phyloP scores from a whole-genome alignment of 2,888 invertebrate genomes.

The Heliconius cydno region DNA sequence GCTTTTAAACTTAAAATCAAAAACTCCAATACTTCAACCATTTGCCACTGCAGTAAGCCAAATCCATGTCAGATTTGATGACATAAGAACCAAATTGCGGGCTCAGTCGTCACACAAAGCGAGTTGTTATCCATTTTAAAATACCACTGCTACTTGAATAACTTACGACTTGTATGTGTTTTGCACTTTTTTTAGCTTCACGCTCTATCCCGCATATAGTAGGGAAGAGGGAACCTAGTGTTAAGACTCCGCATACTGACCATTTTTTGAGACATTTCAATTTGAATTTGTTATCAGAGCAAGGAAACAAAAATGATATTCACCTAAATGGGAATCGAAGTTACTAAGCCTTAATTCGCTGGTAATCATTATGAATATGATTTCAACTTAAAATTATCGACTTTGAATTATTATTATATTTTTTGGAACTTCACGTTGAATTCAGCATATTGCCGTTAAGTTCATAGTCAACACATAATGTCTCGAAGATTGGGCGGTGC shows the following conservation, averaged over 20 bases:
- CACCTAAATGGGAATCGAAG: too few relatives aligned
- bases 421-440: too few relatives aligned
- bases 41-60: conserved; percentile 9
- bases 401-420: too few relatives aligned
- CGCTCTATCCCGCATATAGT: not conserved
- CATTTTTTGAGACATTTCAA: not conserved
- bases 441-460: too few relatives aligned
- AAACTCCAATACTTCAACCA: not conserved
- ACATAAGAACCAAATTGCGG: conserved; percentile 66
- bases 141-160: conserved; percentile 54
- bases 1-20: not conserved
- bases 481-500: too few relatives aligned
- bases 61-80: conserved; percentile 28
- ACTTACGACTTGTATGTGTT: conserved; percentile 50
- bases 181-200: not conserved
- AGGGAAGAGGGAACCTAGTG: not conserved
- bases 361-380: too few relatives aligned
- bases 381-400: too few relatives aligned
- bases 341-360: too few relatives aligned
- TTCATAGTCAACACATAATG: too few relatives aligned
- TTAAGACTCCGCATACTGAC: not conserved
- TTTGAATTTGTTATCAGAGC: not conserved
- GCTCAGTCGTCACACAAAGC: conserved; percentile 68
- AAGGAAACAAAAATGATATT: too few relatives aligned
- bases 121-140: conserved; percentile 81